Percentiles rank a stretch among this genome's conserved stretches.
These are phyloP conservation scores for Cremastobaeus sp. DNA, from an alignment of 2,888 invertebrate species.

Conservation along the genomic window DNA sequence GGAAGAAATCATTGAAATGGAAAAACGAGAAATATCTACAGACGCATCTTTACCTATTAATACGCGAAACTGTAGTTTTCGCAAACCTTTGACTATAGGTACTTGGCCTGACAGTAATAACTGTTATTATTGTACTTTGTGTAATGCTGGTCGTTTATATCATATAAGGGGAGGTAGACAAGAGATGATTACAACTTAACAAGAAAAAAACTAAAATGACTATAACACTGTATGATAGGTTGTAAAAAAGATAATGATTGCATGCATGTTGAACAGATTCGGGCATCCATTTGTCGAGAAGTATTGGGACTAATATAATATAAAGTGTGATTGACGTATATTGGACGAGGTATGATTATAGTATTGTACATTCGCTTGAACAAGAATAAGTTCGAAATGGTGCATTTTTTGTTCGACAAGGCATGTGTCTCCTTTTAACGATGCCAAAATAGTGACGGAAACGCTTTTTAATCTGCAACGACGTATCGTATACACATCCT, in stretches of 20 bases:
- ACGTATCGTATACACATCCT: background rate
- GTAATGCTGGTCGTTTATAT: slow-evolving; percentile 48
- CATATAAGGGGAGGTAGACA: slow-evolving; percentile 12
- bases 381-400: slow-evolving; percentile 22
- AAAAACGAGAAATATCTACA: too few relatives aligned
- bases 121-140: slow-evolving; percentile 48
- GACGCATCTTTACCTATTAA: too few relatives aligned
- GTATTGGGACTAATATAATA: slow-evolving; percentile 53
- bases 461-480: too few relatives aligned
- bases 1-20: too few relatives aligned
- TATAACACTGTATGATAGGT: slow-evolving; percentile 21
- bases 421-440: background rate
- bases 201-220: background rate
- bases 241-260: slow-evolving; percentile 25
- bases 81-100: slow-evolving; percentile 9
- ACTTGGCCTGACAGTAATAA: slow-evolving; percentile 38
- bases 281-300: slow-evolving; percentile 43
- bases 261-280: background rate
- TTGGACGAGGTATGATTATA: slow-evolving; percentile 28
- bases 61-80: too few relatives aligned
- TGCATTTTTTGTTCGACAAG: slow-evolving; percentile 45
- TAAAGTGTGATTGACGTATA: slow-evolving; percentile 40
- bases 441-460: background rate
- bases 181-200: slow-evolving; percentile 11
- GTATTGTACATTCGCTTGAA: slow-evolving; percentile 36